Base-by-base conservation (phyloP, 1,140 invertebrate species). In the Melanaphis sacchari region DNA sequence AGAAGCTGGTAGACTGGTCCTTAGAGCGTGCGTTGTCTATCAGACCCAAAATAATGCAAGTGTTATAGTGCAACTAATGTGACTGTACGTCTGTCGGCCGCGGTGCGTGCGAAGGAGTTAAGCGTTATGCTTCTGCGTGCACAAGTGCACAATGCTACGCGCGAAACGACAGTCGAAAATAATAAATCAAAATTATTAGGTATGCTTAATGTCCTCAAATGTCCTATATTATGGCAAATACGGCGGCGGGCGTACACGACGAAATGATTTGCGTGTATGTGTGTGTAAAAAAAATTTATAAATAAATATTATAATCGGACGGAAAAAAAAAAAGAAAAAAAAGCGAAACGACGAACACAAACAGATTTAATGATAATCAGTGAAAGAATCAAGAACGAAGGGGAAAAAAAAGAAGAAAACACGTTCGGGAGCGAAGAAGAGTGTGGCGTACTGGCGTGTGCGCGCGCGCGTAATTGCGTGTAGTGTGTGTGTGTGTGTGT, bases 291-390 rank as follows among this genome's bases (percentile, higher is more conserved):
- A n/a, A 76, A 76, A 76, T 76, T 31, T 76, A 76, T 76, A 76
- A 76, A 76, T 76, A 76, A 76, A 76, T 76, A 76, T 76, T 76
- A 18, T n/a, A 7, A 76, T 76, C 59, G 59, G 59, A 76, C 59
- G n/a, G 59, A n/a, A 66, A 66, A 66, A 76, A 76, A 41, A 84
- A 84, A 4, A 84, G 41, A 84, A 84, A 84, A 41, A 26, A 40
- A 40, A 84, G 36, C 38, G 59, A 31, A 31, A 84, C 21, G 24
- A 84, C 82, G 26, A 41, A 91, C 22, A 54, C 59, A 76, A 91
- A 91, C 90, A 18, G 41, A 76, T 91, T 91, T 81, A 91, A 81
- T 91, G 81, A 91, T 76, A 76, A 76, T 91, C 90, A 91, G 90
- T 66, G 40, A 31, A 41, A 81, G 59, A 91, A 91, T 43, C 59